phyloP scores from a whole-genome alignment of 2,797 vertebrate genomes.

The Myotis daubentonii region DNA sequence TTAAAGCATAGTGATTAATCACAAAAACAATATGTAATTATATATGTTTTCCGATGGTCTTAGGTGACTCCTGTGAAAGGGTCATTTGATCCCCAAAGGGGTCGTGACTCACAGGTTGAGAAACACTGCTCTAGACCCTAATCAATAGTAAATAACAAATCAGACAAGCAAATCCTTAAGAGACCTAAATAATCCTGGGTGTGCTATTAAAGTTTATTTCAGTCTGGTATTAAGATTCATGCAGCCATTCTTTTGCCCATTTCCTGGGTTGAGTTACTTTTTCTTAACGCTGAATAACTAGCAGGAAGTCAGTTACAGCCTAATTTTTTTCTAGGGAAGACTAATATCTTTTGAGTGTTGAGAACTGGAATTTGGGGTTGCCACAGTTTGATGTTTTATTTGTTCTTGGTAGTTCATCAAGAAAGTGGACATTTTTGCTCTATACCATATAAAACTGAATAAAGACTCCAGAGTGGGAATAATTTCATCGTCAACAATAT shows the following conservation, averaged over 20 bases:
- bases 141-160: background rate
- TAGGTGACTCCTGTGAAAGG: too few species aligned
- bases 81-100: too few species aligned
- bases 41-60: too few species aligned
- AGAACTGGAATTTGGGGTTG: background rate
- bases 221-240: background rate
- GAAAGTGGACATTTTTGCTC: background rate
- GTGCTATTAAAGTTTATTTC: background rate
- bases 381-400: background rate
- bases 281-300: background rate
- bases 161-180: background rate
- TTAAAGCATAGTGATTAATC: too few species aligned
- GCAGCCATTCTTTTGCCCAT: background rate
- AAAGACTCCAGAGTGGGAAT: background rate
- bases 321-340: background rate
- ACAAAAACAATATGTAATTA: too few species aligned
- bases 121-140: background rate
- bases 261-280: background rate
- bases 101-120: too few species aligned
- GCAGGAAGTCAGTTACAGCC: background rate
- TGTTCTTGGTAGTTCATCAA: background rate
- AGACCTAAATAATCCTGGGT: background rate
- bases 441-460: background rate
- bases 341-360: background rate
- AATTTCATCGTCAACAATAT: slow-evolving; percentile 3